Base-by-base conservation (phyloP, 1,140 invertebrate genomes). In the Batillaria attramentaria region DNA sequence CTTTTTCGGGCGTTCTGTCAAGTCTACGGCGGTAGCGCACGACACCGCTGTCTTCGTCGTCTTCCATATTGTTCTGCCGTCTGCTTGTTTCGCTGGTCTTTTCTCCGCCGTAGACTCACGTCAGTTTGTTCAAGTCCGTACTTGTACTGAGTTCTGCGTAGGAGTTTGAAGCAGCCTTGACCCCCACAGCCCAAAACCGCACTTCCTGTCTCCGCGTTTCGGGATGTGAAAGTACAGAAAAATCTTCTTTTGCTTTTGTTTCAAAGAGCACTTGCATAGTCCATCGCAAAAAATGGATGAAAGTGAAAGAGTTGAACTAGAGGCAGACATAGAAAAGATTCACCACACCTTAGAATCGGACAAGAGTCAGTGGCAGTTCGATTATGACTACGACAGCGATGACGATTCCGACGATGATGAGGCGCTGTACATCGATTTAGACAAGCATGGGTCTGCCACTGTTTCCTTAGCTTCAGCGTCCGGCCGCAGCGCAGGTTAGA, bases 1-100 rank as follows among this genome's bases (percentile, higher is more conserved):
- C 54, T 54, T 81, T 83, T 41, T 83, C 82, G 24, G 82, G 82
- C 3, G 82, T 81, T 37, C 79, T 79, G 62, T 83, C 82, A 43
- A 80, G 24, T 24, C 79, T 77, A 33, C 82, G 65, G 8, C 73
- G 75, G 46, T 83, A 83, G 39, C 57, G 46, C n/a, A 78, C 68
- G 1, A 20, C 35, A 73, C 72, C 54, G 37, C 62, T 42, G 43
- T 66, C 37, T 66, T 65, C 43, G 60, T 31, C 41, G 31, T 72
- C 77, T 57, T 28, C 28, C 68, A 24, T 60, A 20, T 70, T 75
- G 13, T 77, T n/a, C 70, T 69, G 66, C 82, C 60, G 57, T 60
- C 73, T 62, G 73, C 54, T 75, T 13, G 20, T 72, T 46, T 28
- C 37, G n/a, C 28, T 75, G 57, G n/a, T 31, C 57, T 10, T 62